phyloP scores from a whole-genome alignment of 1,140 invertebrate species.

The Trichomalopsis sarcophagae region DNA sequence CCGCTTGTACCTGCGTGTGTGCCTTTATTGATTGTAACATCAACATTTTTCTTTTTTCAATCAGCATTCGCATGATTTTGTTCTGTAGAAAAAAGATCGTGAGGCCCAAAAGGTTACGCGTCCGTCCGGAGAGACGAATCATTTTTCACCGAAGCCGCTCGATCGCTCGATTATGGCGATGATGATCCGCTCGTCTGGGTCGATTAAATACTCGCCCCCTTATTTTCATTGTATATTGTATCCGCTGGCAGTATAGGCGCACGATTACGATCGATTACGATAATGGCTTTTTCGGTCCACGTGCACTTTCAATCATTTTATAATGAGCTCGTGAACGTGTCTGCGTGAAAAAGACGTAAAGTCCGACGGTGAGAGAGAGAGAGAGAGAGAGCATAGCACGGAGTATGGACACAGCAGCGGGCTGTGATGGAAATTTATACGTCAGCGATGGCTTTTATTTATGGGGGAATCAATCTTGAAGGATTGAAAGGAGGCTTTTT shows the following conservation, averaged over 20 bases:
- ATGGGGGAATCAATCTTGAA: constrained; percentile 32
- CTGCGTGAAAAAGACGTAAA: constrained; percentile 2
- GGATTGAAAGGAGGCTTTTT: constrained; percentile 21
- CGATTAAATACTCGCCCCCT: constrained; percentile 7
- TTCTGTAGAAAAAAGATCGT: too few species aligned
- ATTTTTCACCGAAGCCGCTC: constrained; percentile 10
- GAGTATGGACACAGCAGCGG: not conserved
- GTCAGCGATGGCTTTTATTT: constrained; percentile 25
- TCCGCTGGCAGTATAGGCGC: too few species aligned
- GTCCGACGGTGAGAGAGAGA: not conserved
- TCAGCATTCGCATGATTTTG: too few species aligned
- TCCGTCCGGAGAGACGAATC: not conserved
- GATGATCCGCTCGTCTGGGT: not conserved
- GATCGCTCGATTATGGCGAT: constrained; percentile 9
- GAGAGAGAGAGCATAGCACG: too few species aligned
- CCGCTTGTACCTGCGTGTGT: not conserved
- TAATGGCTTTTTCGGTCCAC: not conserved
- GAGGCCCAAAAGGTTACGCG: too few species aligned
- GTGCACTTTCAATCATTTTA: constrained; percentile 30
- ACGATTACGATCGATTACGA: constrained; percentile 17
- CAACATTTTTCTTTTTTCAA: too few species aligned
- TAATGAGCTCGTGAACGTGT: constrained; percentile 22
- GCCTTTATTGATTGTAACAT: not conserved
- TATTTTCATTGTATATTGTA: constrained; percentile 16
- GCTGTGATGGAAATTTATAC: constrained; percentile 31